Conservation (phyloP, 2,797 vertebrate genomes). For the Premnoplex brunnescens region DNA sequence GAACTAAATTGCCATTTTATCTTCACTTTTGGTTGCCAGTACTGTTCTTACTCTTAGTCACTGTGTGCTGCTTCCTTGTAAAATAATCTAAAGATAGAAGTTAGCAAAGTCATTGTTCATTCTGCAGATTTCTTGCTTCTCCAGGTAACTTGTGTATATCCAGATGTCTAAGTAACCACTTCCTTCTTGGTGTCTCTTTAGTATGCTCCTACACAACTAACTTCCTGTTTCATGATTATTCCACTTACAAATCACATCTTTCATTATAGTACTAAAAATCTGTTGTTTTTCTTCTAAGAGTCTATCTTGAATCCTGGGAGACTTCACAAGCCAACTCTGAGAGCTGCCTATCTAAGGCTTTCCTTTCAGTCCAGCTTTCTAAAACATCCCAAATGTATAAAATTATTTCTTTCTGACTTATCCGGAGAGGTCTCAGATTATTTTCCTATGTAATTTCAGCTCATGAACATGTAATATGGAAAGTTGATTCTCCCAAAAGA, state of each 20-base stretch:
- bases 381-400: not conserved
- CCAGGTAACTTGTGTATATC: not conserved
- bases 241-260: not conserved
- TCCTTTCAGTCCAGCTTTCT: not conserved
- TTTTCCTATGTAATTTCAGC: not conserved
- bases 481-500: not conserved
- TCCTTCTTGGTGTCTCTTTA: not conserved
- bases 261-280: not conserved
- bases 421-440: not conserved
- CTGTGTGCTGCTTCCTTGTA: not conserved
- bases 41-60: not conserved
- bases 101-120: not conserved
- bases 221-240: not conserved
- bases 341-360: not conserved
- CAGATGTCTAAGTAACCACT: not conserved
- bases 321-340: not conserved
- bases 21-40: not conserved
- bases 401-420: not conserved
- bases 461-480: accelerated
- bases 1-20: not conserved
- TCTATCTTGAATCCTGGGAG: not conserved
- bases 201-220: not conserved
- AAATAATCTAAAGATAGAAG: not conserved
- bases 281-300: not conserved
- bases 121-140: not conserved